Base-by-base conservation (phyloP, 2,113 vertebrate genomes). In the Oreotrochilus melanogaster region DNA sequence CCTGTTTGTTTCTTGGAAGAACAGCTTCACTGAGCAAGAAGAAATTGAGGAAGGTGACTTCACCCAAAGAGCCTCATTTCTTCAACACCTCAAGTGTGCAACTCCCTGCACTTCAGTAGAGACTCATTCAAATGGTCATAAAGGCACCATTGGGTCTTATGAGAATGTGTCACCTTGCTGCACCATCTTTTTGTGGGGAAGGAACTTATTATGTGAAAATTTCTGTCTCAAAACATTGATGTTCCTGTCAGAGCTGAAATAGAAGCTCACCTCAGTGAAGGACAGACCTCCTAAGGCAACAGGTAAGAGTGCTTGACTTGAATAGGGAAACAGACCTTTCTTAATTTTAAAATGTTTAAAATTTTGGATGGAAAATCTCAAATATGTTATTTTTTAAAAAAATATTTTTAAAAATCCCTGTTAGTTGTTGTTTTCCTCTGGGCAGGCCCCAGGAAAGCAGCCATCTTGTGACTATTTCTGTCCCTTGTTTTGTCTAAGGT, bases 61-160 rank as follows among this genome's bases (percentile, higher is more conserved):
- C 35, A 62, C 10, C 10, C 1, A 57, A 50, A 62, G 18, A 43
- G 13, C 19, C 7, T 27, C 6, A n/a, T 83, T 88, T 88, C 76
- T 25, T 51, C 33, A 47, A 7, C 12, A 31, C 31, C 33, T 64
- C 0, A 0, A 27, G 17, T 25, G 12, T 18, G 16, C 13, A 37
- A 8, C 13, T 70, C 30, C 17, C 8, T 45, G 67, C 48, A 47
- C 18, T 31, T 78, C 64, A 66, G 3, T 50, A 74, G 70, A 37
- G 28, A 14, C 37, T 56, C 42, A 71, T 37, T 74, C 57, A 51
- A 42, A 23, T 9, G 35, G 19, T 27, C 31, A 66, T 25, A 78
- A 62, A 15, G 79, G n/a, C 14, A 58, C 7, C 47, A 37, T 21
- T 14, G 25, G 28, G 14, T 57, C 17, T 45, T 54, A 51, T 9